Evolutionary conservation across 2,888 invertebrate species (phyloP), one percentile per base, ranked within the genome.

Genomic region (Drosophila affinis): DNA sequence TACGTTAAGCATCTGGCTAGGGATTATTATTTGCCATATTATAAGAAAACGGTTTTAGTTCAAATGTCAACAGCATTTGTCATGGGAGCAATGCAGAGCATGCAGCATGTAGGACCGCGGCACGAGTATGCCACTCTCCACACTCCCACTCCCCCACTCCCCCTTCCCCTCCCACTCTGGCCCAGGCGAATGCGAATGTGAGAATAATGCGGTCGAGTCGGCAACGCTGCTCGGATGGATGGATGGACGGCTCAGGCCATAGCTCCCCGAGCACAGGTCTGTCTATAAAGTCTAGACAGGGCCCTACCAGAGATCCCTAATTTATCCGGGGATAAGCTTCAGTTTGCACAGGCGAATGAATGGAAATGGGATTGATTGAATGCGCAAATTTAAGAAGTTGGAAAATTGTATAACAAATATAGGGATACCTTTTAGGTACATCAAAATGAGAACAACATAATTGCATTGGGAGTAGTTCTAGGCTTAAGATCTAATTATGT

Each of bases 11-110:
- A 82, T 86, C 86, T 85, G 81, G 77, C 87, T 77, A 75, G 78
- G 83, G 88, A 84, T 84, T 87, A 84, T 84, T 87, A 86, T 87
- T 87, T 87, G 86, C 88, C 83, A 84, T 88, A 85, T 85, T 86
- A 82, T 78, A 87, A 68, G 86, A 82, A 83, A 88, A 85, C 88
- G 86, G 83, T 76, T 87, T 83, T 87, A 84, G 83, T 84, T 84
- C 88, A 84, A 84, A 84, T 84, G 83, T 84, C 83, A 84, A 84
- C 88, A 84, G 83, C 88, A 87, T 86, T 82, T 83, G 78, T 76
- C 81, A 83, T 77, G 39, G 27, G 34, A 18, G 39, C 39, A 39
- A 39, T 39, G 39, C 39, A 39, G 6, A 39, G 6, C 3, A 10
- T 39, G 39, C 39, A 39, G 14, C 3, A 49, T 39, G 34, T 24